phyloP scores from a whole-genome alignment of 2,113 vertebrate genomes.

The Oplegnathus fasciatus region DNA sequence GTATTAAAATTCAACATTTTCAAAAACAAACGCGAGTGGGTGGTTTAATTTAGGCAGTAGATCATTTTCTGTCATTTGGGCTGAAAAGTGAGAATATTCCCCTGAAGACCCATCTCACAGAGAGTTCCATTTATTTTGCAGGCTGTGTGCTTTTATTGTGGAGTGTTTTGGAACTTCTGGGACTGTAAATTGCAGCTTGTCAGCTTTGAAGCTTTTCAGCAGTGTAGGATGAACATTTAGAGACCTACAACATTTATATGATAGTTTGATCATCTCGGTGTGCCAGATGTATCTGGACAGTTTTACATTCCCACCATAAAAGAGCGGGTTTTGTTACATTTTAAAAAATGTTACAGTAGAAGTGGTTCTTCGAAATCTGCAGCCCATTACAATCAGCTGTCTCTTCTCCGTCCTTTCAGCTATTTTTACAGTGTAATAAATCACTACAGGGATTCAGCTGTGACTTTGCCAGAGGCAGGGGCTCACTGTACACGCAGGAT shows the following conservation, averaged over 20 bases:
- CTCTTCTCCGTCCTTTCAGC: conserved; percentile 4
- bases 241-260: neutral
- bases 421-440: conserved; percentile 45
- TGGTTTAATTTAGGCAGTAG: no score
- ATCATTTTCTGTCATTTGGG: no score
- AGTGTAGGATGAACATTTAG: neutral
- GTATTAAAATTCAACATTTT: no score
- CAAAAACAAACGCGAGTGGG: no score
- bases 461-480: conserved; percentile 46
- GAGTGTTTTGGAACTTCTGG: neutral
- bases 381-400: neutral
- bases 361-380: conserved; percentile 13
- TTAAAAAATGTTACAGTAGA: neutral
- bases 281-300: neutral
- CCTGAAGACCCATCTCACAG: neutral
- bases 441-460: conserved; percentile 6
- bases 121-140: neutral
- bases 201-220: neutral
- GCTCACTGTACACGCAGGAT: neutral
- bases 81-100: neutral
- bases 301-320: neutral
- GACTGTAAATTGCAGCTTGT: neutral
- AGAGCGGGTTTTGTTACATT: neutral
- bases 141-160: neutral
- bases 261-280: neutral